These are phyloP conservation scores for Euphydryas editha DNA, from an alignment of 2,888 invertebrate genomes.

Conservation along the genomic window DNA sequence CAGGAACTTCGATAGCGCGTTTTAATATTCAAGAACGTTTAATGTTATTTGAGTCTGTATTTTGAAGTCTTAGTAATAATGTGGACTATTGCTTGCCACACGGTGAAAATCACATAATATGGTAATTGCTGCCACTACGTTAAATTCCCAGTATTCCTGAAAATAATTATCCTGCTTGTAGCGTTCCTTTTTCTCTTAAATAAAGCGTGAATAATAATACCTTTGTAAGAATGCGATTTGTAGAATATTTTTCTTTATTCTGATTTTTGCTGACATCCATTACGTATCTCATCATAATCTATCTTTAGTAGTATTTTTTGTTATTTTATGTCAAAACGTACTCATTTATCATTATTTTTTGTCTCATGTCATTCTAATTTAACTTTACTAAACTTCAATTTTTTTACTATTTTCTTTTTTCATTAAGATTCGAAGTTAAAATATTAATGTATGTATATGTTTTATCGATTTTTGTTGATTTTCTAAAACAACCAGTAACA, in stretches of 20 bases:
- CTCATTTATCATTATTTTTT: too few species aligned
- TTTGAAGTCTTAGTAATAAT: constrained; percentile 23
- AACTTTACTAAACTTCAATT: too few species aligned
- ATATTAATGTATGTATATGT: too few species aligned
- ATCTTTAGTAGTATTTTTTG: neutral
- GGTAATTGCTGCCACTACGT: constrained; percentile 36
- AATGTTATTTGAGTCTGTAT: constrained; percentile 24
- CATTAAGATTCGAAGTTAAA: too few species aligned
- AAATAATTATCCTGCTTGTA: constrained; percentile 39
- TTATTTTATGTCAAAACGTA: neutral
- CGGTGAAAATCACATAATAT: constrained; percentile 37
- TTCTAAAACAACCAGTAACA: too few species aligned
- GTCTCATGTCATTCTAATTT: too few species aligned
- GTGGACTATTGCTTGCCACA: constrained; percentile 25
- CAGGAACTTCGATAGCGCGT: constrained; percentile 32
- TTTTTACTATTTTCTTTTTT: too few species aligned
- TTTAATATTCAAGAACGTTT: constrained; percentile 18
- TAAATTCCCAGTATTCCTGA: constrained; percentile 38
- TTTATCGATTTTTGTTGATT: too few species aligned
- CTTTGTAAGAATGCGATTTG: constrained; percentile 22
- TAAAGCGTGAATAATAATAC: constrained; percentile 27
- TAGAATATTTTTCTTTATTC: constrained; percentile 5
- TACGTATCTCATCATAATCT: neutral
- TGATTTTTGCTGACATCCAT: constrained; percentile 6
- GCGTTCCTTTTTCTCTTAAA: constrained; percentile 23